These are phyloP conservation scores for Pomacea maculata DNA, from an alignment of 1,140 invertebrate genomes.

Conservation along the genomic window DNA sequence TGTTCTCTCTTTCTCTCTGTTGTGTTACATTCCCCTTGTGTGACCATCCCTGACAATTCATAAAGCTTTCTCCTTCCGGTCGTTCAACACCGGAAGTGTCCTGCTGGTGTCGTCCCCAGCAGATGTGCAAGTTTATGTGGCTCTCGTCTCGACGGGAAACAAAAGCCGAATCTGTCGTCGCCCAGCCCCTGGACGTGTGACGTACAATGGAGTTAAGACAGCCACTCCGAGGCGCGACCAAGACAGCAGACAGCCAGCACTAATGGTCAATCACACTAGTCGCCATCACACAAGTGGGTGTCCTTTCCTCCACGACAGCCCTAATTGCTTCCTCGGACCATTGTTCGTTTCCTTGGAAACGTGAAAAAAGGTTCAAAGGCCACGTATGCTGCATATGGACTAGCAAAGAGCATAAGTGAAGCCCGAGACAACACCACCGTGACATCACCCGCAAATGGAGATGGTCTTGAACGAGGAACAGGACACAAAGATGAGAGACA, in stretches of 20 bases:
- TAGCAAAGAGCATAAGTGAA: not conserved
- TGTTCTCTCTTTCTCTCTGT: not conserved
- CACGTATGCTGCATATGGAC: not conserved
- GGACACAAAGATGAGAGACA: not conserved
- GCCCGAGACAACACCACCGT: not conserved
- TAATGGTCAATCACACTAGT: constrained; percentile 9
- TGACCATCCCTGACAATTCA: too few relatives aligned
- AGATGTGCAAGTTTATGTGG: too few relatives aligned
- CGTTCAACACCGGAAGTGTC: too few relatives aligned
- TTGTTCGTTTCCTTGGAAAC: constrained; percentile 12
- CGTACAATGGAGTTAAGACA: too few relatives aligned
- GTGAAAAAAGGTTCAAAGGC: not conserved
- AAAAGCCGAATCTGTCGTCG: too few relatives aligned
- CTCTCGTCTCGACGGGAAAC: too few relatives aligned
- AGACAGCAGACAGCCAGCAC: not conserved
- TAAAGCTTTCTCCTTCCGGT: too few relatives aligned
- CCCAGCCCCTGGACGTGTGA: too few relatives aligned
- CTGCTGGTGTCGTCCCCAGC: too few relatives aligned
- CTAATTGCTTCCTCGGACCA: constrained; percentile 20
- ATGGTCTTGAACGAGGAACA: not conserved
- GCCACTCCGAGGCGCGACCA: too few relatives aligned
- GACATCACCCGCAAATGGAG: not conserved
- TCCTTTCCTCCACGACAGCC: constrained; percentile 1
- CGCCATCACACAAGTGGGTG: constrained; percentile 13
- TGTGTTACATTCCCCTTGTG: not conserved